Evolutionary conservation across 2,888 invertebrate species (phyloP), one percentile per base, ranked within the genome.

Genomic region (Lycocerus yunnanus): DNA sequence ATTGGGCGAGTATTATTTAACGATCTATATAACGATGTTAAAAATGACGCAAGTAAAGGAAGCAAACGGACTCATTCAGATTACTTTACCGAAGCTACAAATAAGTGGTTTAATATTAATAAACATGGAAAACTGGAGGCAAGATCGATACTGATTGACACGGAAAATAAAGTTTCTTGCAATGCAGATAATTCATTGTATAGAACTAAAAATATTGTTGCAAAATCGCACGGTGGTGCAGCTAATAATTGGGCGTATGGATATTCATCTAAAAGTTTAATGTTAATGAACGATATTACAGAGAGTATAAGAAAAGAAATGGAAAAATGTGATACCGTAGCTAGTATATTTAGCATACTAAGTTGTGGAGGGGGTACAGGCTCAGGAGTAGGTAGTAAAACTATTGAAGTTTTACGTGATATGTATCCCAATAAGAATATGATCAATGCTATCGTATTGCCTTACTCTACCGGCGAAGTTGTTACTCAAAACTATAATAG

Each of bases 191-290:
- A 80, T 5, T 78, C 80, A 14, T 77, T 79, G 1, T 89, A 88
- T 80, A 83, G 84, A n/a, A 83, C 84, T 59, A 82, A 82, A 76
- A 88, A 88, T 82, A 78, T 88, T 66, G 82, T 88, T 65, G 85
- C 85, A 20, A 85, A 86, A 74, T 80, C 85, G 13, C 86, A 85
- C 18, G 87, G 88, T 14, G 89, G 90, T 20, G 87, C 88, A 15
- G 89, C 88, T 1, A 90, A 90, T 79, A 90, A 90, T 82, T 90
- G 90, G 90, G 89, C 89, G 0, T 88, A 85, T 73, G 90, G 89
- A 27, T 89, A 89, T 78, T 80, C 80, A 3, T 80, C 81, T n/a
- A 88, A 86, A 78, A 87, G 89, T 58, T 81, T 84, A 27, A 80
- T 86, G 60, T 73, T 90, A 11, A 79, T 83, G 9, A 83, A 84